Percentiles rank a stretch among this genome's conserved stretches.
phyloP scores from a whole-genome alignment of 2,797 vertebrate species.

The Nyctalus aviator region DNA sequence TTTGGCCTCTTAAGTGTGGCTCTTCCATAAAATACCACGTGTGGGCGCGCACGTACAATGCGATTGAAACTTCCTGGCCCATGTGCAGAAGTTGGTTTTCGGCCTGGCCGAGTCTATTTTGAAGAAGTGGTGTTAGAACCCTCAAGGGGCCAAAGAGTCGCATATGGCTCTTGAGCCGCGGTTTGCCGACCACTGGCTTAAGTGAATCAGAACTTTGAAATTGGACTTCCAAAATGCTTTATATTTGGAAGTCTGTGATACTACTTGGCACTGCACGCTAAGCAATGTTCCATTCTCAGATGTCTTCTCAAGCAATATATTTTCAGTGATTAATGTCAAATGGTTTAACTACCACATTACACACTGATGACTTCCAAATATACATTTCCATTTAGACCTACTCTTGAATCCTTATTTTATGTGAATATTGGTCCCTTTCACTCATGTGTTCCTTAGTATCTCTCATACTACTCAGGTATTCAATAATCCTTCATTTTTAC shows the following conservation, averaged over 20 bases:
- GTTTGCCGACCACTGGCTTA: no score
- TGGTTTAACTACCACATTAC: background rate
- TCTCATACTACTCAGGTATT: background rate
- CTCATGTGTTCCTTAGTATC: background rate
- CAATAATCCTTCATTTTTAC: conserved; percentile 14
- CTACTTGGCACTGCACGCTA: background rate
- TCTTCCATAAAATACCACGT: no score
- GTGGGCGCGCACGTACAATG: no score
- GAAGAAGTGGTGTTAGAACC: no score
- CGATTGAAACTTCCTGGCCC: no score
- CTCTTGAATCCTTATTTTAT: background rate
- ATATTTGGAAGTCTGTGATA: background rate
- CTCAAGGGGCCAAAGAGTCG: no score
- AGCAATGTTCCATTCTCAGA: background rate
- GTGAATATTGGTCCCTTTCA: background rate
- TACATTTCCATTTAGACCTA: background rate
- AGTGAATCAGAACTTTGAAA: background rate
- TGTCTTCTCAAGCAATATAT: background rate
- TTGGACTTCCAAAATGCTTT: background rate
- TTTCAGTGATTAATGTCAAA: background rate
- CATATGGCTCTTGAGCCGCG: no score
- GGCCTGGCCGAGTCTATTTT: no score
- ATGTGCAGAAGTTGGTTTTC: no score
- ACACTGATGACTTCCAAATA: background rate
- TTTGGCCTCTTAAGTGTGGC: no score